Evolutionary conservation across 2,888 invertebrate genomes (phyloP).

Genomic region (Heteropelma amictum): DNA sequence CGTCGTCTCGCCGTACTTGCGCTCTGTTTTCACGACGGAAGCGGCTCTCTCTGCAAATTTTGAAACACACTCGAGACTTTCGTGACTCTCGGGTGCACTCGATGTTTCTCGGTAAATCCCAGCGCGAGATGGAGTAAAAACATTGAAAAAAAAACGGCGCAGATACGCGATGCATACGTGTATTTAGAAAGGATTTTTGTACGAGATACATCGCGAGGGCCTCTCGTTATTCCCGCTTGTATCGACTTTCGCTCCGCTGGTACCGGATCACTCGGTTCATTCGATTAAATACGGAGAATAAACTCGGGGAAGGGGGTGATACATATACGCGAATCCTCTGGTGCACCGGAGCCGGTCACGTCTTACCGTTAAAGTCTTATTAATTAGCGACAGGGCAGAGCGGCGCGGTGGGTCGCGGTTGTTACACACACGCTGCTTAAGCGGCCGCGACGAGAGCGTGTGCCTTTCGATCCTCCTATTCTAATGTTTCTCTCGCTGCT

Average conservation of each 20-base stretch:
- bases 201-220: too few relatives aligned
- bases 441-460: conserved; percentile 40
- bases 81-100: background rate
- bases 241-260: background rate
- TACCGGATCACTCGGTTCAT: background rate
- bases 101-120: background rate
- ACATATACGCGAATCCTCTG: conserved; percentile 47
- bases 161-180: too few relatives aligned
- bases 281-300: too few relatives aligned
- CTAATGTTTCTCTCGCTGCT: conserved; percentile 29
- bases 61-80: background rate
- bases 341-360: conserved; percentile 52
- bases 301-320: background rate
- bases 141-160: background rate
- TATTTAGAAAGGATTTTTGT: too few relatives aligned
- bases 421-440: conserved; percentile 50
- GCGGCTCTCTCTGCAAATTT: too few relatives aligned
- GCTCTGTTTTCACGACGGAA: too few relatives aligned
- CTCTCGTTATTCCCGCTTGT: too few relatives aligned
- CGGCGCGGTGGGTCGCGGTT: conserved; percentile 59
- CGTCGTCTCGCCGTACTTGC: conserved; percentile 8
- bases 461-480: conserved; percentile 35
- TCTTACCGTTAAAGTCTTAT: conserved; percentile 64
- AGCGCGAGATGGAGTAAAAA: too few relatives aligned
- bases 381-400: conserved; percentile 62